phyloP scores from a whole-genome alignment of 2,888 invertebrate genomes.

The Anoncus sp. region DNA sequence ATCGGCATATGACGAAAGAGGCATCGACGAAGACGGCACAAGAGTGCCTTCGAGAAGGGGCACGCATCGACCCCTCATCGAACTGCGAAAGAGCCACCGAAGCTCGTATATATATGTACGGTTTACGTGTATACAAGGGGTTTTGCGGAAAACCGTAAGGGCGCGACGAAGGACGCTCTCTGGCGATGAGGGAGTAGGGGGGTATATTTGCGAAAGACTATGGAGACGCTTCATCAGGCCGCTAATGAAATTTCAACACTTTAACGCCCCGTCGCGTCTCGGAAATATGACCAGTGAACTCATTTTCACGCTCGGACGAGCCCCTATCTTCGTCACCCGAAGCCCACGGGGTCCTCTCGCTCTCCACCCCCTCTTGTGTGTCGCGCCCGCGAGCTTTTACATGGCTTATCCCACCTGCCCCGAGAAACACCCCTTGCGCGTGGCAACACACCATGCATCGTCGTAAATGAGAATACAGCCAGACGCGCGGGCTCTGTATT shows the following conservation, averaged over 20 bases:
- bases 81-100: slow-evolving; percentile 38
- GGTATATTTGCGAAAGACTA: slow-evolving; percentile 52
- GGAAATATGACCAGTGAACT: slow-evolving; percentile 80
- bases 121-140: slow-evolving; percentile 35
- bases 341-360: slow-evolving; percentile 63
- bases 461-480: slow-evolving; percentile 20
- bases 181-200: slow-evolving; percentile 23
- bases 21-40: slow-evolving; percentile 44
- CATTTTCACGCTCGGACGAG: slow-evolving; percentile 77
- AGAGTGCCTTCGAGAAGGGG: slow-evolving; percentile 73
- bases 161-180: slow-evolving; percentile 36
- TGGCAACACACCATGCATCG: slow-evolving; percentile 35
- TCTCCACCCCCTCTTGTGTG: neutral
- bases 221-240: slow-evolving; percentile 66
- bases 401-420: slow-evolving; percentile 11
- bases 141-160: slow-evolving; percentile 64
- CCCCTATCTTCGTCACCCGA: slow-evolving; percentile 68
- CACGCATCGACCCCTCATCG: slow-evolving; percentile 74
- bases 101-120: slow-evolving; percentile 47
- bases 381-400: slow-evolving; percentile 22
- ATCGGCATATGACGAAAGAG: slow-evolving; percentile 32
- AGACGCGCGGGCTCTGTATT: slow-evolving; percentile 3
- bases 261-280: slow-evolving; percentile 76
- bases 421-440: slow-evolving; percentile 19
- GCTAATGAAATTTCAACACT: slow-evolving; percentile 76